phyloP scores from a whole-genome alignment of 2,888 invertebrate genomes.

The Caradrina clavipalpis region DNA sequence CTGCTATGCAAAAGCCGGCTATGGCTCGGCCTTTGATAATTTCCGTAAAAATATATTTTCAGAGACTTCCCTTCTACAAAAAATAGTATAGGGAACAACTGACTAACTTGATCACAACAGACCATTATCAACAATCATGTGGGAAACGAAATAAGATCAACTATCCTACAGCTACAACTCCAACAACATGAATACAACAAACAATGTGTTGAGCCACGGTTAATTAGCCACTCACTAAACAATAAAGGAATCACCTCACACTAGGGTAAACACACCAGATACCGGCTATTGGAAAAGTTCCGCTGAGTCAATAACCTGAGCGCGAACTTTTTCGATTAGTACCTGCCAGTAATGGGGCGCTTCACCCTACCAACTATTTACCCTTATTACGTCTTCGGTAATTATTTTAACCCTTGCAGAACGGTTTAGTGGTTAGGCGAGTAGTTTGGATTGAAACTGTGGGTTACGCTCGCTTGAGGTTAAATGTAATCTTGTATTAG shows the following conservation, averaged over 20 bases:
- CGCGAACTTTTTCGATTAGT: constrained; percentile 78
- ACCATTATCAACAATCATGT: neutral
- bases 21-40: too few relatives aligned
- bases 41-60: too few relatives aligned
- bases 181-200: constrained; percentile 2
- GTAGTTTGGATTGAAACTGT: constrained; percentile 60
- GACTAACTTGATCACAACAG: too few relatives aligned
- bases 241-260: constrained; percentile 63
- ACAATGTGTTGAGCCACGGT: constrained; percentile 38
- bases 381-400: constrained; percentile 67
- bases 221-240: constrained; percentile 64
- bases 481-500: neutral
- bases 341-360: constrained; percentile 74
- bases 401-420: constrained; percentile 66
- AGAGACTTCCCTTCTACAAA: too few relatives aligned
- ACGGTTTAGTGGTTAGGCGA: constrained; percentile 52
- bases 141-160: neutral
- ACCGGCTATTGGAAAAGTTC: constrained; percentile 75
- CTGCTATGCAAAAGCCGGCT: too few relatives aligned
- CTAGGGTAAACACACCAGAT: constrained; percentile 64
- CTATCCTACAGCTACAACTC: neutral
- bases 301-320: constrained; percentile 74
- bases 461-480: constrained; percentile 15
- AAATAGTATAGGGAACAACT: too few relatives aligned
- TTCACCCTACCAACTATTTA: constrained; percentile 69